phyloP scores from a whole-genome alignment of 2,888 invertebrate species.

The Spisula subtruncata region DNA sequence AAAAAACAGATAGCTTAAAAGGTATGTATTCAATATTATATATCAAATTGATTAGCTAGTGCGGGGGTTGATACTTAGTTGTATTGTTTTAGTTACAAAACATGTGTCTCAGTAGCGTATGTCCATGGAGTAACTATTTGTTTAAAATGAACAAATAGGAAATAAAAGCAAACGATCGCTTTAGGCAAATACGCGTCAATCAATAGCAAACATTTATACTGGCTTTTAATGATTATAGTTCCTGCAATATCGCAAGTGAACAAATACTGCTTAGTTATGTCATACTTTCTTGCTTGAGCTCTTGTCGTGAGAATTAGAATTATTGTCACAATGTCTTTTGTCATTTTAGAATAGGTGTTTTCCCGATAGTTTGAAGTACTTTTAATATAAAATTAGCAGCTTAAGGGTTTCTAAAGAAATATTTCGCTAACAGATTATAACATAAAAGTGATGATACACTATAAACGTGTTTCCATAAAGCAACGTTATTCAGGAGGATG shows the following conservation, averaged over 20 bases:
- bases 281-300: not conserved
- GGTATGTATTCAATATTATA: not conserved
- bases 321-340: too few relatives aligned
- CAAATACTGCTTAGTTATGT: not conserved
- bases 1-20: not conserved
- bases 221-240: not conserved
- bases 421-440: too few relatives aligned
- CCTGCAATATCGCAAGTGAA: not conserved
- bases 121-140: not conserved
- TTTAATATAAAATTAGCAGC: too few relatives aligned
- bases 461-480: too few relatives aligned
- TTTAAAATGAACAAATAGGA: slow-evolving; percentile 11
- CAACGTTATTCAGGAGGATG: too few relatives aligned
- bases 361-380: too few relatives aligned
- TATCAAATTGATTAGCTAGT: not conserved
- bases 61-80: not conserved
- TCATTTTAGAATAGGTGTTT: too few relatives aligned
- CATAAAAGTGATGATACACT: too few relatives aligned
- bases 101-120: not conserved
- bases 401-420: too few relatives aligned
- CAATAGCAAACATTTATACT: not conserved
- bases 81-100: not conserved
- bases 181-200: not conserved
- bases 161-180: not conserved
- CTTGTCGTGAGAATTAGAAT: not conserved